Percentiles rank a stretch among this genome's conserved stretches.
These are phyloP conservation scores for Dromiciops gliroides DNA, from an alignment of 2,113 vertebrate genomes.

Conservation along the genomic window DNA sequence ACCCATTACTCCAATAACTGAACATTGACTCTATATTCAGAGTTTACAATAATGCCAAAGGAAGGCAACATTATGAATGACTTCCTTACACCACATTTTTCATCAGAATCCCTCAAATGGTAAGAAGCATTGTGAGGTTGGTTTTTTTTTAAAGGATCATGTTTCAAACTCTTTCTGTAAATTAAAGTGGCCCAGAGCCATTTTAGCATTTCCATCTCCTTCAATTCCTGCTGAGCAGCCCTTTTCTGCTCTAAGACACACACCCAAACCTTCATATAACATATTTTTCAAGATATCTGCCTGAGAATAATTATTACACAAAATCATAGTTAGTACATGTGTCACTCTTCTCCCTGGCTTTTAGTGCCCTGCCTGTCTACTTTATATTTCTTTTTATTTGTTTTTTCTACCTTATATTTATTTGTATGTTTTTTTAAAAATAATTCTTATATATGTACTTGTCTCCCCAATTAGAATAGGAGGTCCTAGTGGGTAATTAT, in stretches of 20 bases:
- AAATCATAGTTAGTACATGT: neutral
- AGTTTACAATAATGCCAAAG: slow-evolving; percentile 2
- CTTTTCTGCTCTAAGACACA: neutral
- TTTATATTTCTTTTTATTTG: neutral
- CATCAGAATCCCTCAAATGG: neutral
- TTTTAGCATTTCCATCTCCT: neutral
- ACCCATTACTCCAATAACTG: neutral
- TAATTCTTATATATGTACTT: too few species aligned
- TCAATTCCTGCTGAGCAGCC: neutral
- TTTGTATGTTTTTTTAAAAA: neutral
- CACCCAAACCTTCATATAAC: neutral
- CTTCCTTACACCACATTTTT: neutral
- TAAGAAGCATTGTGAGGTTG: neutral
- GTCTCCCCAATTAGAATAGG: neutral
- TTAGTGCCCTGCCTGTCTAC: neutral
- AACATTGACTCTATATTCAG: neutral
- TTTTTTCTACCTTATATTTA: neutral
- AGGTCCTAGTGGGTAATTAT: neutral
- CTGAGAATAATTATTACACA: neutral
- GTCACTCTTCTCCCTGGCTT: neutral
- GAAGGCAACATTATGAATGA: neutral
- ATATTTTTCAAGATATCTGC: neutral
- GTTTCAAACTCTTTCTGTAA: neutral
- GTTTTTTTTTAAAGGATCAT: neutral
- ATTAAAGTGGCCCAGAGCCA: neutral